Evolutionary conservation across 1,140 invertebrate species (phyloP), one percentile per base, ranked within the genome.

Genomic region (Leptoteleia sp.): DNA sequence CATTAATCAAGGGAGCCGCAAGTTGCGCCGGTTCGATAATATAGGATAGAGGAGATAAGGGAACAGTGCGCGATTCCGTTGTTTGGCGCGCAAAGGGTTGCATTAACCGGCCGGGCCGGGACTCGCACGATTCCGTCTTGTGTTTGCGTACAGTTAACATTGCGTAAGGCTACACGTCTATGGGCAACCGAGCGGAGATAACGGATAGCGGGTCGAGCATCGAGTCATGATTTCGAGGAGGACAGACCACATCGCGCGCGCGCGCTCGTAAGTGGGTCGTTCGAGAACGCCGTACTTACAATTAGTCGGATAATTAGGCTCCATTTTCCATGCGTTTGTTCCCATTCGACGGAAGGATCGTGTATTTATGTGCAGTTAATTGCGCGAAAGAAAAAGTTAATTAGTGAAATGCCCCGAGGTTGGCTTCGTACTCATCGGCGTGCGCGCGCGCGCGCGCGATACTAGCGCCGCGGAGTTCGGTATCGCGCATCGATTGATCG

Each of bases 331-430:
- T 70, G 65, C 64, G 59, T 71, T 64, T 68, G 73, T 77, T 77
- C 75, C 45, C 75, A 67, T 71, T 71, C 67, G 61, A 61, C 31
- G 52, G 15, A 33, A 50, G 55, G 65, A 65, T 70, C 65, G 55
- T 64, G 73, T 48, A 59, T 77, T 71, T 65, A 77, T 71, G 50
- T 47, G 65, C 64, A 59, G 57, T 65, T 77, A 77, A 70, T 70
- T 77, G 65, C 50, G 31, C 67, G 54, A 78, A 71, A 67, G 75
- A 78, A 78, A 78, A 78, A 78, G 75, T 70, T 77, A 77, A 77
- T 77, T 77, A 71, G 75, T 22, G 54, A 77, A 71, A 77, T 65
- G 75, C 52, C 22, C n/a, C 22, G 17, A 35, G 47, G 52, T 65
- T 75, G 61, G 47, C 22, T 55, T 22, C 27, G 16, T 42, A 59